Evolutionary conservation across 2,797 vertebrate species (phyloP).

Genomic region (Pelodytes ibericus): DNA sequence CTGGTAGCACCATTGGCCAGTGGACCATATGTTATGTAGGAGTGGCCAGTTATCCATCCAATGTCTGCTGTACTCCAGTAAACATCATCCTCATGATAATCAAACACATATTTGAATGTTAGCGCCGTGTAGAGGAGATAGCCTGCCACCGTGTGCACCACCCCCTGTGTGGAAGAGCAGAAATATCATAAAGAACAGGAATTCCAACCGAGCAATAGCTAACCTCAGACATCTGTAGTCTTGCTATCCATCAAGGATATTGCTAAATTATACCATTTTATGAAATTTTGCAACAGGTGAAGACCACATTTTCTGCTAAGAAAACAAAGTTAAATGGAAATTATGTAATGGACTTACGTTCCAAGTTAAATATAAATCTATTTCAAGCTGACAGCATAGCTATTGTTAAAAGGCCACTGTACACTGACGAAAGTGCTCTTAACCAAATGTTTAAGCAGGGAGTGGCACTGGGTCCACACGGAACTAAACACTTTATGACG

Average conservation of each 20-base stretch:
- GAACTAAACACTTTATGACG: conserved; percentile 23
- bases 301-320: no score
- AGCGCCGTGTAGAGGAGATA: conserved; percentile 68
- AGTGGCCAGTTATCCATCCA: conserved; percentile 71
- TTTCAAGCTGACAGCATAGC: not conserved
- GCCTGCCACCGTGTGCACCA: conserved; percentile 69
- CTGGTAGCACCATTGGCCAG: conserved; percentile 72
- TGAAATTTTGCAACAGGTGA: no score
- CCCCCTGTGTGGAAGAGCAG: conserved; percentile 52
- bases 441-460: conserved; percentile 36
- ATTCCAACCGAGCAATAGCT: no score
- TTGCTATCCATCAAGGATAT: no score
- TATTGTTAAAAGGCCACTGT: not conserved
- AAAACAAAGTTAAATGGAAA: not conserved
- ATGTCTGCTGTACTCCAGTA: conserved; percentile 71
- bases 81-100: conserved; percentile 68
- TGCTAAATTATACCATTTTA: no score
- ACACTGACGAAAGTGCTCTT: not conserved
- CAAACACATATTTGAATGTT: conserved; percentile 67
- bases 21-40: conserved; percentile 66
- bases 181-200: no score
- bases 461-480: not conserved
- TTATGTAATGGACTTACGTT: not conserved
- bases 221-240: no score
- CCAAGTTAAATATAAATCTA: not conserved